These are phyloP conservation scores for Micronycteris hirsuta DNA, from an alignment of 2,113 vertebrate genomes.

Conservation along the genomic window DNA sequence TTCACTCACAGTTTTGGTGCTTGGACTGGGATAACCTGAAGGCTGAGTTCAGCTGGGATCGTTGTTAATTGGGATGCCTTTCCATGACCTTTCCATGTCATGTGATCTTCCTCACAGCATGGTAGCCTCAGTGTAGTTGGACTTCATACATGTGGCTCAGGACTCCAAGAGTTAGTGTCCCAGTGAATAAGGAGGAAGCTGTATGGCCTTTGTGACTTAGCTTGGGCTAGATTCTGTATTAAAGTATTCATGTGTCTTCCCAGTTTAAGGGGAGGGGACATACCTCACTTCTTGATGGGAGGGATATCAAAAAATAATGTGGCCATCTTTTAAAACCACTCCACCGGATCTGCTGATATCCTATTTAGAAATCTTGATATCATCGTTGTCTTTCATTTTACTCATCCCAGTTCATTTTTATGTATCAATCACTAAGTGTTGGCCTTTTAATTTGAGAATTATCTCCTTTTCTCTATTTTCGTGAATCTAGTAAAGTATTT, in stretches of 20 bases:
- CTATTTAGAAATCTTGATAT: background rate
- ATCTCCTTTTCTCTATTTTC: background rate
- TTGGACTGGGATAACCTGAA: background rate
- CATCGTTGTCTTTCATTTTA: background rate
- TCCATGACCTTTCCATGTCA: background rate
- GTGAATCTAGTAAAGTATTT: slow-evolving; percentile 20
- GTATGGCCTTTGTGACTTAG: background rate
- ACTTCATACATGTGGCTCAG: background rate
- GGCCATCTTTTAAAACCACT: background rate
- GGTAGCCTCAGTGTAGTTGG: background rate
- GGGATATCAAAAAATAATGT: background rate
- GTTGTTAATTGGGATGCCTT: background rate
- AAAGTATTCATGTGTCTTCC: background rate
- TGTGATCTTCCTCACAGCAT: background rate
- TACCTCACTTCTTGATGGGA: background rate
- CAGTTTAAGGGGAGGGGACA: background rate
- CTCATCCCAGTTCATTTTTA: background rate
- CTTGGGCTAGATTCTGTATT: background rate
- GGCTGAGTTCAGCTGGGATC: background rate
- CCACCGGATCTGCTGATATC: background rate
- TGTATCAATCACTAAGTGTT: background rate
- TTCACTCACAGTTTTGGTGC: background rate
- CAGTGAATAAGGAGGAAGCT: background rate
- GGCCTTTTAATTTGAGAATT: slow-evolving; percentile 6
- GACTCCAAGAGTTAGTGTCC: background rate